These are phyloP conservation scores for Drosophila antonietae DNA, from an alignment of 2,888 invertebrate species.

Conservation along the genomic window DNA sequence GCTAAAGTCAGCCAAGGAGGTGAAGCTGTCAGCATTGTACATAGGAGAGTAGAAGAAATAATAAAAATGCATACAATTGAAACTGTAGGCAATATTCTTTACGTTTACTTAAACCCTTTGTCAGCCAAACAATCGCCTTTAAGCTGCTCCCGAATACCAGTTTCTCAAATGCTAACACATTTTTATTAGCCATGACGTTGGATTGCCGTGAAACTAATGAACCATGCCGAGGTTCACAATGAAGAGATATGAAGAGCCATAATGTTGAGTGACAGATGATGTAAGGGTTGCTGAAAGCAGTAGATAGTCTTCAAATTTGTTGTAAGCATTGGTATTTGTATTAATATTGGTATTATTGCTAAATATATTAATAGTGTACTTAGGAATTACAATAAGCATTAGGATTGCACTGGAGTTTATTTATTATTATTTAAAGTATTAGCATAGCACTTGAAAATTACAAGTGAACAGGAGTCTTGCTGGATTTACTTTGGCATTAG, in stretches of 20 bases:
- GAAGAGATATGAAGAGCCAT: neutral
- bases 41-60: neutral
- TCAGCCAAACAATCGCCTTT: slow-evolving; percentile 17
- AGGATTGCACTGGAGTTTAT: neutral
- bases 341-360: neutral
- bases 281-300: neutral
- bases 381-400: neutral
- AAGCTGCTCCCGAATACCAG: slow-evolving; percentile 20
- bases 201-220: slow-evolving; percentile 5
- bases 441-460: neutral
- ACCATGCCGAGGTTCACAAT: neutral
- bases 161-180: slow-evolving; percentile 20
- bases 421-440: neutral
- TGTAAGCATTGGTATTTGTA: neutral
- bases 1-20: slow-evolving; percentile 55
- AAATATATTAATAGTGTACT: neutral
- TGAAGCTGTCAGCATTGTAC: slow-evolving; percentile 17
- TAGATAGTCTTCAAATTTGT: neutral
- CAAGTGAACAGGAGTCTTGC: neutral
- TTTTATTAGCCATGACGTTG: slow-evolving; percentile 29
- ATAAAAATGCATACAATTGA: slow-evolving; percentile 31
- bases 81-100: slow-evolving; percentile 50
- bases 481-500: neutral
- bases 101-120: slow-evolving; percentile 56
- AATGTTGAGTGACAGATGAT: neutral